phyloP scores from a whole-genome alignment of 2,797 vertebrate species.

The Smutsia temminckii region DNA sequence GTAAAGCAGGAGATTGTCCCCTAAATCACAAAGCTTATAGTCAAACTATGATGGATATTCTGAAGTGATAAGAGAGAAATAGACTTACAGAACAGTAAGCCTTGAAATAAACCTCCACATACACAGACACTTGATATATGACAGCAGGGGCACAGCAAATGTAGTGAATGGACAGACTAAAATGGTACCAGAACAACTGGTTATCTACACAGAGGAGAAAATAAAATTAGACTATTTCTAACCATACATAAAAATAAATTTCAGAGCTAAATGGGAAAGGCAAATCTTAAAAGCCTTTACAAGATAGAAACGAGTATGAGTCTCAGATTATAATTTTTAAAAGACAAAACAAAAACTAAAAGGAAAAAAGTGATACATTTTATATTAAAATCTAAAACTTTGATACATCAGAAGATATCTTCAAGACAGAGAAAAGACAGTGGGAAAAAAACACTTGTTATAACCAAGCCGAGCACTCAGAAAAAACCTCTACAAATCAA shows the following conservation, averaged over 20 bases:
- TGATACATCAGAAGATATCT: not conserved
- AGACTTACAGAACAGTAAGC: not conserved
- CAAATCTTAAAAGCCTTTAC: not conserved
- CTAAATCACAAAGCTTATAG: not conserved
- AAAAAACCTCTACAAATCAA: not conserved
- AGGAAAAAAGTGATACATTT: not conserved
- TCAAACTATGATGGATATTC: not conserved
- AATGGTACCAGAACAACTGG: not conserved
- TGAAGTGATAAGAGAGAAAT: not conserved
- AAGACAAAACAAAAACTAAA: not conserved
- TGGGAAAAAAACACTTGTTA: not conserved
- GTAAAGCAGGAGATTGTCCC: not conserved
- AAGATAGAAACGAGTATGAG: not conserved
- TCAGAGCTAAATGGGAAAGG: not conserved
- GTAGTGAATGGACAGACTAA: not conserved
- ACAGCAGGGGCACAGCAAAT: not conserved
- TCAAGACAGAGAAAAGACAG: not conserved
- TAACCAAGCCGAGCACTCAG: not conserved
- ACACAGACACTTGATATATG: not conserved
- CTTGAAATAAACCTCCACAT: not conserved
- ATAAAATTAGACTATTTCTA: conserved; percentile 46
- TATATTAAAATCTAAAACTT: not conserved
- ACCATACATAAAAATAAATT: not conserved
- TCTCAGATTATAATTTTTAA: not conserved
- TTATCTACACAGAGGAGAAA: not conserved